A percentile compares a stretch with the other conserved stretches of the same genome.
These are phyloP conservation scores for Deilephila porcellus DNA, from an alignment of 2,888 invertebrate genomes.

Conservation along the genomic window DNA sequence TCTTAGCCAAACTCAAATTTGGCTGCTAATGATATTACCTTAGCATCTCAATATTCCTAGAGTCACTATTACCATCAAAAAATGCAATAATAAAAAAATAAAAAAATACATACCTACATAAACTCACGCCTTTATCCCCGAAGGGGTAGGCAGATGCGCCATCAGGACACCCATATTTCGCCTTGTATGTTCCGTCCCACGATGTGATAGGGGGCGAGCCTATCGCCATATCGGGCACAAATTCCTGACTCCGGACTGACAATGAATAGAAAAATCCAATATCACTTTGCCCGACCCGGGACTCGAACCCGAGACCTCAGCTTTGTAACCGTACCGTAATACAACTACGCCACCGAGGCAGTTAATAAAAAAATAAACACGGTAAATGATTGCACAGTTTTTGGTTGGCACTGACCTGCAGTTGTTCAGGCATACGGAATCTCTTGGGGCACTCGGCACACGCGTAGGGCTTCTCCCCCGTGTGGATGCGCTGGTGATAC, in stretches of 20 bases:
- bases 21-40: no score
- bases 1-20: no score
- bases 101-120: neutral
- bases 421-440: conserved; percentile 44
- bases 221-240: neutral
- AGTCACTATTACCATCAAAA: no score
- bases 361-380: no score
- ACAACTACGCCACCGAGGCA: no score
- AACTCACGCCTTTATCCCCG: neutral
- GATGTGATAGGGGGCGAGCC: neutral
- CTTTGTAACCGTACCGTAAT: no score
- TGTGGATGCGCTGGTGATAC: conserved; percentile 55
- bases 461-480: conserved; percentile 54
- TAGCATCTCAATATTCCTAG: no score
- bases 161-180: no score
- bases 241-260: neutral
- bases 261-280: no score
- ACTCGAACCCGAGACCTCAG: no score
- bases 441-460: conserved; percentile 52
- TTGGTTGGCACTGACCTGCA: conserved; percentile 46
- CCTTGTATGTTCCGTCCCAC: neutral
- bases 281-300: no score
- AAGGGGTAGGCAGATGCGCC: neutral
- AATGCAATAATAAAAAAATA: no score
- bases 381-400: neutral